A percentile compares a stretch with the other conserved stretches of the same genome.
Evolutionary conservation across 2,888 invertebrate genomes (phyloP).

Genomic region (Agrochola macilenta): DNA sequence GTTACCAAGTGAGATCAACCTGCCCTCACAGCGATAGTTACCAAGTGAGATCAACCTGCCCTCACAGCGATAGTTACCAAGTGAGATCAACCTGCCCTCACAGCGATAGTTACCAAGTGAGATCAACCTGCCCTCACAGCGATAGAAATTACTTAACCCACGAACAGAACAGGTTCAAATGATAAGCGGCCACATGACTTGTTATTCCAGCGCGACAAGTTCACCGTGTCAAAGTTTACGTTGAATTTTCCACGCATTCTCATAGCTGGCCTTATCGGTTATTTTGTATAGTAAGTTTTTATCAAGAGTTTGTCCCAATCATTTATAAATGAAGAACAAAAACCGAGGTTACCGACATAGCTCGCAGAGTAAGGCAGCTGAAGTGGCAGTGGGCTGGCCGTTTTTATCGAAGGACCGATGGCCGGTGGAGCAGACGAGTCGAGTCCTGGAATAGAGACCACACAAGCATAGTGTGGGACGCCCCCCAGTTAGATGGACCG

Average conservation of each 20-base stretch:
- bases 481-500: neutral
- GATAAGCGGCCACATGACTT: constrained; percentile 23
- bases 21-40: neutral
- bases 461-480: neutral
- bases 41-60: too few species aligned
- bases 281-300: neutral
- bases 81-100: too few species aligned
- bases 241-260: constrained; percentile 48
- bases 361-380: neutral
- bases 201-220: constrained; percentile 31
- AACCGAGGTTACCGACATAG: neutral
- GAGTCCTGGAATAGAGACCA: neutral
- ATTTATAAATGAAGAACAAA: neutral
- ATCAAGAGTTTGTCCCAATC: neutral
- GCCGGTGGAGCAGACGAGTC: neutral
- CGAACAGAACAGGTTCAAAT: neutral
- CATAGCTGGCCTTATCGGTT: constrained; percentile 20
- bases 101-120: neutral
- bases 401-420: neutral
- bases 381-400: neutral
- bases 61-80: too few species aligned
- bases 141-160: neutral
- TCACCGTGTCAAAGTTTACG: constrained; percentile 44
- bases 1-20: too few species aligned
- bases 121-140: neutral